A percentile compares a stretch with the other conserved stretches of the same genome.
phyloP scores from a whole-genome alignment of 1,140 invertebrate genomes.

The Drosophila bocki region DNA sequence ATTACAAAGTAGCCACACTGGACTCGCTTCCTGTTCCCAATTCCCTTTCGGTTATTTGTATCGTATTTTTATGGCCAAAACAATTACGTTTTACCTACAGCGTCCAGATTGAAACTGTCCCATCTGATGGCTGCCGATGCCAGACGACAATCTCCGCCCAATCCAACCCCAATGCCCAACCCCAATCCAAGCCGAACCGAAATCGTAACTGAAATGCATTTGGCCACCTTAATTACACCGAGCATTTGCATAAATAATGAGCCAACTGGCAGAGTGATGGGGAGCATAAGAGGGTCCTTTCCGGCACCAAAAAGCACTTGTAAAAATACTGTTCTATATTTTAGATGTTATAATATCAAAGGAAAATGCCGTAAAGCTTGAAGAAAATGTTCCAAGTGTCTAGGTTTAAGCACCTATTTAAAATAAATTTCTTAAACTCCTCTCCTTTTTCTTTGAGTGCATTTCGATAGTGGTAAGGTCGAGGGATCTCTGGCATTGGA shows the following conservation, averaged over 20 bases:
- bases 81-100: constrained; percentile 69
- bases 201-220: constrained; percentile 48
- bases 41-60: constrained; percentile 50
- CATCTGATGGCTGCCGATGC: constrained; percentile 23
- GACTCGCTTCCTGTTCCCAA: constrained; percentile 13
- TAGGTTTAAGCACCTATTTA: no score
- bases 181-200: neutral
- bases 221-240: constrained; percentile 52
- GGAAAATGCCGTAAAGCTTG: neutral
- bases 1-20: constrained; percentile 64
- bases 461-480: neutral
- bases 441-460: neutral
- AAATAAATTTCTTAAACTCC: neutral
- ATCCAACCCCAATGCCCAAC: neutral
- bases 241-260: constrained; percentile 59
- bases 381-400: neutral
- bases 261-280: constrained; percentile 12
- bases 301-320: neutral
- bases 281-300: neutral
- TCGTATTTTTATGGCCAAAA: constrained; percentile 60
- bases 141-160: neutral
- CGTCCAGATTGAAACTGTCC: constrained; percentile 47
- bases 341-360: neutral
- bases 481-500: constrained; percentile 32
- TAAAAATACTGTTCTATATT: neutral